These are phyloP conservation scores for Actinia tenebrosa DNA, from an alignment of 64 coral and sea anemone species.

Conservation along the genomic window DNA sequence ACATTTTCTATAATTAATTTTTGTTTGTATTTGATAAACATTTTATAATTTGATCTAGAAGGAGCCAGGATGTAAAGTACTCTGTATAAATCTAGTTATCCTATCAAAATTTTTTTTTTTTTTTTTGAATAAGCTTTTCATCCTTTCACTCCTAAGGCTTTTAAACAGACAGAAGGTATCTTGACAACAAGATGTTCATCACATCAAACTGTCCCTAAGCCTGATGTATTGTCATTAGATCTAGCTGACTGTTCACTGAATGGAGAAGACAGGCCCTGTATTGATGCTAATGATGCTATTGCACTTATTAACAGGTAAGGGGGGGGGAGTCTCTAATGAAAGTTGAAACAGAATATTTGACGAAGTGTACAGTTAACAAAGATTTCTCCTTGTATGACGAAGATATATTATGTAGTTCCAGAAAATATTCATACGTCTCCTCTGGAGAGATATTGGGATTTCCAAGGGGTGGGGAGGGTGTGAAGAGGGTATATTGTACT, in stretches of 20 bases:
- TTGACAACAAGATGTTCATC: not conserved
- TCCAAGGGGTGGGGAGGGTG: too few relatives aligned
- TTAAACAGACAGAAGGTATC: slow-evolving; percentile 19
- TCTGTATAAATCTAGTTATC: too few relatives aligned
- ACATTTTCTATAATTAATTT: not conserved
- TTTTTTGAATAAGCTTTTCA: too few relatives aligned
- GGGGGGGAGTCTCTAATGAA: too few relatives aligned
- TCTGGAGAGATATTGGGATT: too few relatives aligned
- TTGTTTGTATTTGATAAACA: too few relatives aligned
- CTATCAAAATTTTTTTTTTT: too few relatives aligned
- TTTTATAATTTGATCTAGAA: too few relatives aligned
- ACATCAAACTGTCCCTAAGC: not conserved
- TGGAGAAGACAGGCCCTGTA: not conserved
- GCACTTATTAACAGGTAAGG: slow-evolving; percentile 36
- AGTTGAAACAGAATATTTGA: too few relatives aligned
- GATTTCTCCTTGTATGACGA: not conserved
- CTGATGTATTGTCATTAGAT: not conserved
- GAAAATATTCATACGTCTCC: not conserved
- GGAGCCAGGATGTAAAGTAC: too few relatives aligned
- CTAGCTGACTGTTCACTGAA: not conserved
- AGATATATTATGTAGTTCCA: not conserved
- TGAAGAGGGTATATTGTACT: too few relatives aligned
- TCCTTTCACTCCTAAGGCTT: slow-evolving; percentile 7
- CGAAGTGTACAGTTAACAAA: not conserved
- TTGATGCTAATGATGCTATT: slow-evolving; percentile 23